Base-by-base conservation (phyloP, 2,113 vertebrate species). In the Machaerirhynchus nigripectus region DNA sequence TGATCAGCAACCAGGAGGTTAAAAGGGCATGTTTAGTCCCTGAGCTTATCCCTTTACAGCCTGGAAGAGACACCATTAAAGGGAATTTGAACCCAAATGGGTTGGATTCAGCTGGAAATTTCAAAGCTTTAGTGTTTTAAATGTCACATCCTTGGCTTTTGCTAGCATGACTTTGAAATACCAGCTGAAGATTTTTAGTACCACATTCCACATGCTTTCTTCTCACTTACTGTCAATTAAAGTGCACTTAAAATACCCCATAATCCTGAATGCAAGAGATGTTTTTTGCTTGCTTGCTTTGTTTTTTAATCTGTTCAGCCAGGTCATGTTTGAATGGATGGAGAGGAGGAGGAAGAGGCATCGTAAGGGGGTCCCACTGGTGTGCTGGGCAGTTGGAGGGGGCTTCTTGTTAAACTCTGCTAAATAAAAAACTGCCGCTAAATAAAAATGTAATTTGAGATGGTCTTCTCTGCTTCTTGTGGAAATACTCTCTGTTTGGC, bases 121-220 rank as follows among this genome's bases (percentile, higher is more conserved):
- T 84, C 55, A 90, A 84, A 86, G 50, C 68, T 87, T 87, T 89
- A 74, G 60, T 94, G 55, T 89, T 94, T 80, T 92, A 80, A 90
- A 68, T 75, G 61, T 57, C 67, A n/a, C 84, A 39, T 68, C 47
- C 21, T 78, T 89, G 42, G 33, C 68, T 80, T 81, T 76, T 83
- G 31, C 61, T 76, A 57, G 37, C 37, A 18, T 64, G 83, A 46
- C 63, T 92, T 94, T 68, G 74, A 86, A 93, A 73, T 76, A 53
- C 40, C 24, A 80, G 53, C 46, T 80, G 71, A 71, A 71, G 63
- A 49, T 53, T 84, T 96, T 90, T 18, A 18, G 42, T 44, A 8
- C 42, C 42, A 18, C 42, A 18, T 74, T 86, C 57, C 13, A 46
- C 3, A 0, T 53, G 22, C 40, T 95, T 94, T 91, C 40, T 89